Conservation (phyloP, 2,888 invertebrate species). For the Eremobia ochroleuca region DNA sequence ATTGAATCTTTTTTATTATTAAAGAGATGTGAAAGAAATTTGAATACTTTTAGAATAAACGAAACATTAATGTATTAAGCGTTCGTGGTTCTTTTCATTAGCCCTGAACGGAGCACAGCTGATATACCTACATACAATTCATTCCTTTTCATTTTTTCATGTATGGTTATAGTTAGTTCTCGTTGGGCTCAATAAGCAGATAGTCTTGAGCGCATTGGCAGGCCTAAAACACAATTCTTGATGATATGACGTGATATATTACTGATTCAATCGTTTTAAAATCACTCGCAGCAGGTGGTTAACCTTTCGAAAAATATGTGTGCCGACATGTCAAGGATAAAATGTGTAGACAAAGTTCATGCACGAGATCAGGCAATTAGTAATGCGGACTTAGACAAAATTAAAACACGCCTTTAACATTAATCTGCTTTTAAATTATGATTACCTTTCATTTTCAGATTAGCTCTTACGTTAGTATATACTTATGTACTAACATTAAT, state of each 20-base stretch:
- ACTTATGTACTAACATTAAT: neutral
- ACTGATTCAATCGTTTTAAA: slow-evolving; percentile 42
- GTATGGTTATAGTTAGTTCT: neutral
- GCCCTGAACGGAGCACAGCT: neutral
- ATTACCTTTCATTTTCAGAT: neutral
- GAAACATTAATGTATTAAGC: neutral
- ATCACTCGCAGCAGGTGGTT: slow-evolving; percentile 63
- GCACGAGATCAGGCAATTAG: slow-evolving; percentile 38
- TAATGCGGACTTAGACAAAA: slow-evolving; percentile 37
- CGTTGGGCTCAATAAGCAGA: slow-evolving; percentile 1
- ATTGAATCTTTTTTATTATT: neutral
- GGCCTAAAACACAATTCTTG: neutral
- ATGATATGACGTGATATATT: slow-evolving; percentile 33
- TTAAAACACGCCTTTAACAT: slow-evolving; percentile 4
- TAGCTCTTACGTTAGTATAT: neutral
- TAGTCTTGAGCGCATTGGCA: slow-evolving; percentile 13
- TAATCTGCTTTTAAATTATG: slow-evolving; percentile 20
- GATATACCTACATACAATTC: neutral
- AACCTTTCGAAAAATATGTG: slow-evolving; percentile 62
- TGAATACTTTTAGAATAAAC: neutral
- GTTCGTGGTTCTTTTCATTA: neutral
- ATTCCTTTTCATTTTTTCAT: neutral
- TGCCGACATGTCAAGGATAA: slow-evolving; percentile 69
- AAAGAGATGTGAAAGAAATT: neutral
- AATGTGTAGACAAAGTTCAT: slow-evolving; percentile 58